phyloP scores from a whole-genome alignment of 2,113 vertebrate species.

The Cebidichthys violaceus region DNA sequence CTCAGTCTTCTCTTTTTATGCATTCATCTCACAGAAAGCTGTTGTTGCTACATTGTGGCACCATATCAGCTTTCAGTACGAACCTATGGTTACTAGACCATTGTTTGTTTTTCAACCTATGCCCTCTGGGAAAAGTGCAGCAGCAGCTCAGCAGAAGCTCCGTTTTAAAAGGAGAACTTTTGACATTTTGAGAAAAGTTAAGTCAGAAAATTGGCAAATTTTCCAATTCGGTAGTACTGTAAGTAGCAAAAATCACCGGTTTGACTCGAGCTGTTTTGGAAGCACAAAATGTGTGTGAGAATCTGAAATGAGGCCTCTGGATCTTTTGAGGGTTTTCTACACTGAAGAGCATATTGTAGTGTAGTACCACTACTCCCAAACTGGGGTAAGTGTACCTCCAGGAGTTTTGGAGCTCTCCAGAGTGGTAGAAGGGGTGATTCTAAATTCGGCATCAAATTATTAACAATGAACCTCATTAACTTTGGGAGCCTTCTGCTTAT shows the following conservation, averaged over 20 bases:
- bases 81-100: not conserved
- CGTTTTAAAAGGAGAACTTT: constrained; percentile 4
- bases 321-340: constrained; percentile 36
- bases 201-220: constrained; percentile 5
- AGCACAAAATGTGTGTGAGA: constrained; percentile 20
- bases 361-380: constrained; percentile 65
- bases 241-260: constrained; percentile 9
- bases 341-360: constrained; percentile 48
- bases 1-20: not conserved
- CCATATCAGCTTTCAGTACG: not conserved
- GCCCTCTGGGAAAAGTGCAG: not conserved
- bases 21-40: constrained; percentile 11
- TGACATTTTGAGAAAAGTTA: constrained; percentile 14
- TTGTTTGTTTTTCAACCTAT: not conserved
- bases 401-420: constrained; percentile 67
- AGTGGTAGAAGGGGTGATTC: constrained; percentile 53
- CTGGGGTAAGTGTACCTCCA: constrained; percentile 74
- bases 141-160: constrained; percentile 7
- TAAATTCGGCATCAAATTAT: constrained; percentile 75
- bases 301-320: constrained; percentile 40
- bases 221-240: constrained; percentile 16
- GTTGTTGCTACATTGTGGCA: not conserved
- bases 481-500: constrained; percentile 62
- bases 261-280: constrained; percentile 37
- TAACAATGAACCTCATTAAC: constrained; percentile 75